These are phyloP conservation scores for Brachionus angularis DNA, from an alignment of 1,140 invertebrate species.

Conservation along the genomic window DNA sequence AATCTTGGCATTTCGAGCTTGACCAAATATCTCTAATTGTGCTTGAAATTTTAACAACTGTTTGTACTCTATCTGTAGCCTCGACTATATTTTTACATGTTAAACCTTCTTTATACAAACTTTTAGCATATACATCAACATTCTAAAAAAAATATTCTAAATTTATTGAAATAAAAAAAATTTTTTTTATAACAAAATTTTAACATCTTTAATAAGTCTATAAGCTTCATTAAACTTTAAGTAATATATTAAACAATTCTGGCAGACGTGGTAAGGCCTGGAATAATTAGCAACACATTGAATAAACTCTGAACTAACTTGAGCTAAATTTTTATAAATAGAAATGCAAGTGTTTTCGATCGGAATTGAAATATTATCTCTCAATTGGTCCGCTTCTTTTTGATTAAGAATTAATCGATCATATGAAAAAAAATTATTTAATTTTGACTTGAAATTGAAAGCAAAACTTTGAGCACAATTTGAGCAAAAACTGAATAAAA, in stretches of 20 bases:
- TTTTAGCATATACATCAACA: constrained; percentile 26
- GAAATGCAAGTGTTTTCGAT: constrained; percentile 30
- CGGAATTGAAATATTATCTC: constrained; percentile 27
- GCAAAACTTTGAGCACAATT: too few relatives aligned
- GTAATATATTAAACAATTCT: constrained; percentile 29
- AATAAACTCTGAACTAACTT: constrained; percentile 20
- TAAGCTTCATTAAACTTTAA: constrained; percentile 27
- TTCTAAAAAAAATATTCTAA: background rate
- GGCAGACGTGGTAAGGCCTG: constrained; percentile 29
- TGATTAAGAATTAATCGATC: too few relatives aligned
- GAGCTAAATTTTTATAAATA: constrained; percentile 27
- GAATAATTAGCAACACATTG: constrained; percentile 39
- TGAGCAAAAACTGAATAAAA: too few relatives aligned
- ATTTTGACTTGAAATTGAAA: too few relatives aligned
- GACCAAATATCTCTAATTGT: constrained; percentile 39
- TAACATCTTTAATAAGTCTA: constrained; percentile 14
- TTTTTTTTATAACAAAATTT: background rate
- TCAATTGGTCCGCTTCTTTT: too few relatives aligned
- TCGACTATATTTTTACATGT: constrained; percentile 28
- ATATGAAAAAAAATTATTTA: too few relatives aligned
- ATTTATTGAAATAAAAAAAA: background rate
- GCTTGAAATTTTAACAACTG: constrained; percentile 25
- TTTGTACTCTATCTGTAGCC: constrained; percentile 34
- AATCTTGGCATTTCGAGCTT: constrained; percentile 23
- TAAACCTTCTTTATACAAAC: constrained; percentile 24